Conservation (phyloP, 2,113 vertebrate species). For the Ciconia stormi region DNA sequence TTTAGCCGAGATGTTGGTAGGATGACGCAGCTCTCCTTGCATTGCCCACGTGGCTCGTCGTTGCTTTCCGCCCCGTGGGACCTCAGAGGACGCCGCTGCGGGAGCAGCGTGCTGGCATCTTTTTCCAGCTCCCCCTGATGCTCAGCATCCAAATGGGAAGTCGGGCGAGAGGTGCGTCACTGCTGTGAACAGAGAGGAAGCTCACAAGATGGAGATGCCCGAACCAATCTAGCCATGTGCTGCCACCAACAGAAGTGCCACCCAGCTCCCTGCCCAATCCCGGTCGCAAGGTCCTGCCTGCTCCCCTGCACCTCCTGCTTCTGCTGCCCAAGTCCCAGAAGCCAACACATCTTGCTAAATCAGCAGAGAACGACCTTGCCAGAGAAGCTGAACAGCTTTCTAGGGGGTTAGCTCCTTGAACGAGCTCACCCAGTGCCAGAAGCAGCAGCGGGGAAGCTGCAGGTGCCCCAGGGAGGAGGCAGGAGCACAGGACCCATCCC, state of each 20-base stretch:
- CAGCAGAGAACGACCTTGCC: background rate
- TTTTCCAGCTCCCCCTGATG: background rate
- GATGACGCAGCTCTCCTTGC: background rate
- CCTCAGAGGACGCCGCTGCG: background rate
- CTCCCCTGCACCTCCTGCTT: background rate
- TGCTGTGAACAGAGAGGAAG: rapidly evolving
- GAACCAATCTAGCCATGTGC: background rate
- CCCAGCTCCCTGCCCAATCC: background rate
- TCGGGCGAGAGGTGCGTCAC: rapidly evolving
- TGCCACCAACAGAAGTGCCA: background rate
- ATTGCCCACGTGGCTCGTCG: rapidly evolving
- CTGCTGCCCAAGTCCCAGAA: background rate
- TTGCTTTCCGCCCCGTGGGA: rapidly evolving
- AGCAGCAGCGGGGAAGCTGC: background rate
- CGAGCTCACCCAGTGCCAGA: rapidly evolving
- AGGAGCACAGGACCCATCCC: background rate
- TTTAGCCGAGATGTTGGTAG: background rate
- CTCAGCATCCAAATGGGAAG: background rate
- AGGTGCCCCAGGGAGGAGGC: background rate
- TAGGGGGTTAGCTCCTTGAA: background rate
- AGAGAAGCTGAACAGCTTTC: background rate
- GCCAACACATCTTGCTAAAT: background rate
- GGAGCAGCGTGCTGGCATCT: rapidly evolving
- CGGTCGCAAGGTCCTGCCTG: background rate
- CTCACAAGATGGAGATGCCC: background rate